A percentile compares a stretch with the other conserved stretches of the same genome.
phyloP scores from a whole-genome alignment of 2,797 vertebrate species.

The Eulemur albifrons region DNA sequence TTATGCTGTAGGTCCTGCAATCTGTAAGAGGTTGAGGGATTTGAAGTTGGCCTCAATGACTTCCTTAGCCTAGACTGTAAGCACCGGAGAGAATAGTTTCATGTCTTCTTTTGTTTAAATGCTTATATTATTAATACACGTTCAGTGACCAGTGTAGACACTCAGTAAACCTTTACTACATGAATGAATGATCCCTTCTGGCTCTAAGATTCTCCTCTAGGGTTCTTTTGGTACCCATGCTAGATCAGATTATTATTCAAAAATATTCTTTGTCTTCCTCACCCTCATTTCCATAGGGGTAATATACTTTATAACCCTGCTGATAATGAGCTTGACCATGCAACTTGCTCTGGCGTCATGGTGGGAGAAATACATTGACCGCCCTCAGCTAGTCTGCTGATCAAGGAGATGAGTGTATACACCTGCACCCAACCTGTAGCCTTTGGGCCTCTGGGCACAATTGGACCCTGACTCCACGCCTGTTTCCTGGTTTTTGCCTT shows the following conservation, averaged over 20 bases:
- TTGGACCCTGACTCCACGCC: fast-evolving
- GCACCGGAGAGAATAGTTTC: neutral
- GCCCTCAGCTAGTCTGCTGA: neutral
- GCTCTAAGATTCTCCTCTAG: neutral
- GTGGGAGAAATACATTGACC: neutral
- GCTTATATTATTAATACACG: fast-evolving
- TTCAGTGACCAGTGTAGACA: neutral
- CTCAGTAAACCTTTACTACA: neutral
- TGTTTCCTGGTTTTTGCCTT: neutral
- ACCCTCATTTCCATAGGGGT: too few species aligned
- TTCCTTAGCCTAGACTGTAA: neutral
- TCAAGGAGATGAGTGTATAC: neutral
- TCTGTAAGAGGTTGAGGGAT: too few species aligned
- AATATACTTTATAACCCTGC: too few species aligned
- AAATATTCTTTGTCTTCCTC: neutral
- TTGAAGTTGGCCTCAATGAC: neutral
- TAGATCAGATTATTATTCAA: neutral
- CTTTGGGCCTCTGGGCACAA: neutral
- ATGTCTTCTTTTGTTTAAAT: neutral
- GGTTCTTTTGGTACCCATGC: neutral
- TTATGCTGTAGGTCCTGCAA: fast-evolving
- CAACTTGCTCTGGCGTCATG: neutral
- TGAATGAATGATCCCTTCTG: neutral
- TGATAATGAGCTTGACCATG: neutral
- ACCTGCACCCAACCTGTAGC: neutral